These are phyloP conservation scores for Stegostoma tigrinum DNA, from an alignment of 2,113 vertebrate species.

Conservation along the genomic window DNA sequence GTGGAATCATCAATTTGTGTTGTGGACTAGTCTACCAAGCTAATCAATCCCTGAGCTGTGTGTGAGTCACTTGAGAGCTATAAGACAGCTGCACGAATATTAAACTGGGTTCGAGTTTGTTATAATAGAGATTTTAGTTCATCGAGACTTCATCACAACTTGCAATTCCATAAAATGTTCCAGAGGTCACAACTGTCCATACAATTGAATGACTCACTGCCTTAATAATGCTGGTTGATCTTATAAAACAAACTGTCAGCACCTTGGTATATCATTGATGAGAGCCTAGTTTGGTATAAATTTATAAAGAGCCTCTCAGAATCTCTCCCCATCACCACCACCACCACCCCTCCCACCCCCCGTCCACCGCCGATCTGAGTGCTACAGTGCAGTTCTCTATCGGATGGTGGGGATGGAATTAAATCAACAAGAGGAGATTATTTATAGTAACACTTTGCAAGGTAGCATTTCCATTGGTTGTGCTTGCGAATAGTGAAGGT, in stretches of 20 bases:
- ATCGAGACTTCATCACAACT: neutral
- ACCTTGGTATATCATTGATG: neutral
- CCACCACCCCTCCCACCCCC: no score
- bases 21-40: no score
- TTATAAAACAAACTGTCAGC: neutral
- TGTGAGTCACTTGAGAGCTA: no score
- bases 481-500: neutral
- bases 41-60: no score
- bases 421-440: neutral
- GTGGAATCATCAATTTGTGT: no score
- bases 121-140: neutral
- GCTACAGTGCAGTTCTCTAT: neutral
- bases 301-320: neutral
- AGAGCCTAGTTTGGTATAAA: neutral
- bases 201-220: neutral
- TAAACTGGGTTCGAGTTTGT: neutral
- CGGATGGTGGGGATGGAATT: neutral
- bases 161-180: neutral
- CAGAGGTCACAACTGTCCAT: neutral
- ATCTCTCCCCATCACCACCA: no score
- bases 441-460: conserved; percentile 2
- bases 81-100: neutral
- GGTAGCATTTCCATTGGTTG: neutral
- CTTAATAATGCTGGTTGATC: neutral
- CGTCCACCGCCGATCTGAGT: no score